These are phyloP conservation scores for Chiroxiphia lanceolata DNA, from an alignment of 2,797 vertebrate genomes.

Conservation along the genomic window DNA sequence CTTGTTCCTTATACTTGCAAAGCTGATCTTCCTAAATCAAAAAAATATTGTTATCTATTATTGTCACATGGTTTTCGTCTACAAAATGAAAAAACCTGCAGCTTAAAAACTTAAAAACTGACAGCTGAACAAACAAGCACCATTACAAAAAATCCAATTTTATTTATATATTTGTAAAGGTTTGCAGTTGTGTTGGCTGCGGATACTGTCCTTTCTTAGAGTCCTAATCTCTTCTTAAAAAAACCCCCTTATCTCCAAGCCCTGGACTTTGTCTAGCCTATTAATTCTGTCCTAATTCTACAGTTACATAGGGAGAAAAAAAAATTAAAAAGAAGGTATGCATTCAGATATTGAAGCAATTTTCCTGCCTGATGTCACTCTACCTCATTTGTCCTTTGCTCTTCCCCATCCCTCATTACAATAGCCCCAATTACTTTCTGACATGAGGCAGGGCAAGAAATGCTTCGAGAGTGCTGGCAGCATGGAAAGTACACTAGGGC, in stretches of 20 bases:
- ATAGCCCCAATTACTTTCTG: background rate
- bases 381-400: background rate
- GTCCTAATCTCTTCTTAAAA: background rate
- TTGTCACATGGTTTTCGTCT: background rate
- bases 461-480: background rate
- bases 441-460: background rate
- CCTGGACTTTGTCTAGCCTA: background rate
- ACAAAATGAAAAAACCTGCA: background rate
- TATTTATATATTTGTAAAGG: background rate
- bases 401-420: background rate
- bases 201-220: background rate
- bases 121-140: background rate
- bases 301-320: background rate
- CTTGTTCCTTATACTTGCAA: background rate
- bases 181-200: background rate
- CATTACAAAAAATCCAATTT: background rate
- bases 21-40: background rate
- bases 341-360: background rate
- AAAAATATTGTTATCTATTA: background rate
- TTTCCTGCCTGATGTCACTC: background rate
- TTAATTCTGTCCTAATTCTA: background rate
- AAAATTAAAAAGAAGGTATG: background rate
- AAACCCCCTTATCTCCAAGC: rapidly evolving
- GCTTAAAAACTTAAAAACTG: background rate
- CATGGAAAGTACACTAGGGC: background rate